phyloP scores from a whole-genome alignment of 2,113 vertebrate species.

The Emydura subglobosa region DNA sequence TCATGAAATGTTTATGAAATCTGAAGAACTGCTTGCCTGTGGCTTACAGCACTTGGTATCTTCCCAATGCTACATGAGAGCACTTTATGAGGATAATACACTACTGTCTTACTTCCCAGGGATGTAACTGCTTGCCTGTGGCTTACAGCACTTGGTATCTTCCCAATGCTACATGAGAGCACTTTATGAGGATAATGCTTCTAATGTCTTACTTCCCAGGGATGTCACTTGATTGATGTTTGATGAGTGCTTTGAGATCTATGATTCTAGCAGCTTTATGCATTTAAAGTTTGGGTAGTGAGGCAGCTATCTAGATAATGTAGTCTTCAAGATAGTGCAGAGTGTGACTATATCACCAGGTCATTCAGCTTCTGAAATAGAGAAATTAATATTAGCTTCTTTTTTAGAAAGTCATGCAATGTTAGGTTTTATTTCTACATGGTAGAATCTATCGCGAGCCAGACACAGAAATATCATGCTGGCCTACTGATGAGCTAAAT shows the following conservation, averaged over 20 bases:
- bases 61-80: neutral
- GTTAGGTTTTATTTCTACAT: neutral
- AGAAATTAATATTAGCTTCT: fast-evolving
- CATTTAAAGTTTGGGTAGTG: neutral
- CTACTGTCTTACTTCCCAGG: fast-evolving
- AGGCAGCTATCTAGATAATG: fast-evolving
- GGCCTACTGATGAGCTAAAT: neutral
- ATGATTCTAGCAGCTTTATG: neutral
- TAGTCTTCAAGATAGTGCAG: neutral
- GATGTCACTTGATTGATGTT: neutral
- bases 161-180: neutral
- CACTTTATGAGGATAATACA: neutral
- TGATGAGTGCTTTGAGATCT: neutral
- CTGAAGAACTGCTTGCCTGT: neutral
- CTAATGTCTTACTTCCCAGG: fast-evolving
- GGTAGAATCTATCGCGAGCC: neutral
- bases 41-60: neutral
- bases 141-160: neutral
- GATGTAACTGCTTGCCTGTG: neutral
- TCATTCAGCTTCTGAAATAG: fast-evolving
- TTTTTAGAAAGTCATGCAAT: neutral
- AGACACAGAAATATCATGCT: neutral
- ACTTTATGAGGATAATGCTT: neutral
- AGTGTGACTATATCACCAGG: fast-evolving
- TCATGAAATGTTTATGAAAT: neutral